Percentiles rank a stretch among this genome's conserved stretches.
phyloP scores from a whole-genome alignment of 2,113 vertebrate species.

The Bombycilla garrulus region DNA sequence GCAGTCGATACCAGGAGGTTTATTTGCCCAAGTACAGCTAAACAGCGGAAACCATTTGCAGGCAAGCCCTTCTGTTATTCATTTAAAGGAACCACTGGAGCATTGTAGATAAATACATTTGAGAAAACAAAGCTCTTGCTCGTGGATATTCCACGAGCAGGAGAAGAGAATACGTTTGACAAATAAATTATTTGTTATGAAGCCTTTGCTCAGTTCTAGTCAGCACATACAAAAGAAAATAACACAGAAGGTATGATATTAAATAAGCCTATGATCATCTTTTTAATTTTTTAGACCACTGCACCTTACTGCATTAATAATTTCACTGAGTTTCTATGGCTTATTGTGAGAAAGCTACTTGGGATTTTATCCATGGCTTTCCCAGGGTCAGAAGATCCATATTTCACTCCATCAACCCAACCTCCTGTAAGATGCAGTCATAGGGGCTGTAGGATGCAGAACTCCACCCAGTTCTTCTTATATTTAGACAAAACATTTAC shows the following conservation, averaged over 20 bases:
- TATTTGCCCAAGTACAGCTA: constrained; percentile 16
- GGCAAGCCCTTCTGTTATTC: background rate
- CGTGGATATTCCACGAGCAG: background rate
- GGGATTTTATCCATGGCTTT: background rate
- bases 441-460: background rate
- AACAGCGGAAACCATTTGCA: background rate
- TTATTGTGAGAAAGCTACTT: background rate
- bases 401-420: background rate
- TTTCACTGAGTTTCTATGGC: background rate
- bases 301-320: background rate
- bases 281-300: background rate
- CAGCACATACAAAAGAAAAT: constrained; percentile 19
- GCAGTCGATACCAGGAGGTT: background rate
- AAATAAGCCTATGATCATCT: background rate
- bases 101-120: background rate
- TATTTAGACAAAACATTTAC: background rate
- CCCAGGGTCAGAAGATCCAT: background rate
- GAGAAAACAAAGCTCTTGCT: background rate
- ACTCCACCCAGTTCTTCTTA: background rate
- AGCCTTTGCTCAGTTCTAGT: constrained; percentile 34
- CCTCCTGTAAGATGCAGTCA: background rate
- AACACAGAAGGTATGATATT: background rate
- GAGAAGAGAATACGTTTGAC: background rate
- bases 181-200: constrained; percentile 66
- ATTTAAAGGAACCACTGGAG: constrained; percentile 20